Conservation (phyloP, 2,113 vertebrate genomes). For the Tyto alba region DNA sequence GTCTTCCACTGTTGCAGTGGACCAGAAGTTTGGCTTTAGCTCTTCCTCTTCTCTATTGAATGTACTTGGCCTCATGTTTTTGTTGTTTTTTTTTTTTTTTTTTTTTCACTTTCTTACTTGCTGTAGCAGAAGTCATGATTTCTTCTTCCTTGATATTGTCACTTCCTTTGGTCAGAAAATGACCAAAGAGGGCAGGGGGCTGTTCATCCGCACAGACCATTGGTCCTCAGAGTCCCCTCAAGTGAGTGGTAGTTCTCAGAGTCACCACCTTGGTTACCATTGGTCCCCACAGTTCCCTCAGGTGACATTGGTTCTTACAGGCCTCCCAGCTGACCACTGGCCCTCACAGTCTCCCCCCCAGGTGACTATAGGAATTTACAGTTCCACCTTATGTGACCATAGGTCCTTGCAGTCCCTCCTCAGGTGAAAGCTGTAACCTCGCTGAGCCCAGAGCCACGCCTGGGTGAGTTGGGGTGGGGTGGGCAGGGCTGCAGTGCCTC, state of each 20-base stretch:
- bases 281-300: not conserved
- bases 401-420: not conserved
- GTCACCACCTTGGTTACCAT: not conserved
- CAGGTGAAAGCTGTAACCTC: not conserved
- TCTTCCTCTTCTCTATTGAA: not conserved
- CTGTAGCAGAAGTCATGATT: not conserved
- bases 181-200: not conserved
- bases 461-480: not conserved
- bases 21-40: not conserved
- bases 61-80: not conserved
- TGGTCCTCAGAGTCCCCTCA: not conserved
- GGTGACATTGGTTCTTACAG: not conserved
- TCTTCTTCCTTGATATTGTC: not conserved
- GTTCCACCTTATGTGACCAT: not conserved
- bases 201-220: not conserved
- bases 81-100: not conserved
- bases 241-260: not conserved
- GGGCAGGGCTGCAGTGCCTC: not conserved
- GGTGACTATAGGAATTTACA: not conserved
- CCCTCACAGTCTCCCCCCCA: not conserved
- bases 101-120: not conserved
- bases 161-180: not conserved
- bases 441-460: accelerated
- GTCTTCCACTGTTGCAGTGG: not conserved
- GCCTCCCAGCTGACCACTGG: not conserved